Base-by-base conservation (phyloP, 1,140 invertebrate genomes). In the Vanessa tameamea region DNA sequence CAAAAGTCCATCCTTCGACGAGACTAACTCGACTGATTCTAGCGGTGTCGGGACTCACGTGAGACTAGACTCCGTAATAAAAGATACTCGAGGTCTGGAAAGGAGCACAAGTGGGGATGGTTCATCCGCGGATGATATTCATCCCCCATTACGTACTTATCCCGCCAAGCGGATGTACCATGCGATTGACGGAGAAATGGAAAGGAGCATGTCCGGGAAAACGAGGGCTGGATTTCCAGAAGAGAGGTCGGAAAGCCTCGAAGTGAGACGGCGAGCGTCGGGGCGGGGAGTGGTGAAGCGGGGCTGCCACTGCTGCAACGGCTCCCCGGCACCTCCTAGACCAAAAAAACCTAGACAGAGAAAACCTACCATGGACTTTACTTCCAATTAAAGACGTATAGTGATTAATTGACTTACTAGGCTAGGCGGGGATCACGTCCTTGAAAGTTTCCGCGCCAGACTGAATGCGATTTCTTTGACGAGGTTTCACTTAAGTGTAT, bases 281-380 rank as follows among this genome's bases (percentile, higher is more conserved):
- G 86, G 79, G 1, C 75, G 93, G 5, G 90, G 91, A 5, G 85
- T 93, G 0, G 91, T 92, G 0, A 92, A 92, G 64, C 83, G 92
- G 7, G 91, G 92, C 59, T 93, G 93, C 72, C 91, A 89, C 65
- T 93, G 93, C 79, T 93, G 93, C 82, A 86, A 83, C 71, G 91
- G 90, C 37, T 83, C 85, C 2, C 84, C 90, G 11, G 80, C 82
- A 0, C 87, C 90, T 1, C 78, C 86, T 0, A 76, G 83, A 9
- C 80, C 88, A 13, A 91, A 91, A 72, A 90, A 88, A 68, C 73
- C 87, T 0, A 79, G 88, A 3, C 87, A 84, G 50, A 80, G 80
- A 31, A 89, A 89, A 73, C 88, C 85, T 11, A 81, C 75, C 69
- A 78, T 87, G 47, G 90, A 92, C 69, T 92, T 88, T 71, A 79